Evolutionary conservation across 1,140 invertebrate genomes (phyloP).

Genomic region (Dryas iulia): DNA sequence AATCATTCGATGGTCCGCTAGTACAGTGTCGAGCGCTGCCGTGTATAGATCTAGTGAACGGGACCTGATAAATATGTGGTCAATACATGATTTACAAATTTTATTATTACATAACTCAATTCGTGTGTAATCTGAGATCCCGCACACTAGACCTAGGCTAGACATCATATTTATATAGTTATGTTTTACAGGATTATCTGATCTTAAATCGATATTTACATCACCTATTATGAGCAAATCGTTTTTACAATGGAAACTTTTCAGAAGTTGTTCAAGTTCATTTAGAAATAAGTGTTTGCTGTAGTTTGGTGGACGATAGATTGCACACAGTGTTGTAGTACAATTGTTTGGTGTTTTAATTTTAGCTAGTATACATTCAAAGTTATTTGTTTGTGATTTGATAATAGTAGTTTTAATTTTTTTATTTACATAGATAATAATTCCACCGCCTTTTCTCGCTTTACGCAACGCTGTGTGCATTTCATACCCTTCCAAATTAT

Average conservation of each 20-base stretch:
- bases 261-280: conserved; percentile 13
- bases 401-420: conserved; percentile 8
- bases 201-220: conserved; percentile 28
- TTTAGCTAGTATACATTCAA: conserved; percentile 14
- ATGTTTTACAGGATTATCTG: conserved; percentile 10
- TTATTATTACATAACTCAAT: conserved; percentile 15
- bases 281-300: conserved; percentile 22
- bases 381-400: conserved; percentile 27
- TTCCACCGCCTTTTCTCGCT: conserved; percentile 25
- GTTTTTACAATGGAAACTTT: background rate
- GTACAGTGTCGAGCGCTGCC: too few relatives aligned
- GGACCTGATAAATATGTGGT: conserved; percentile 22
- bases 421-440: too few relatives aligned
- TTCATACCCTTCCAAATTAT: too few relatives aligned
- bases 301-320: conserved; percentile 14
- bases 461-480: conserved; percentile 26
- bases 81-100: conserved; percentile 21
- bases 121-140: conserved; percentile 16
- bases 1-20: too few relatives aligned
- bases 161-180: conserved; percentile 18
- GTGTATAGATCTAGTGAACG: conserved; percentile 21
- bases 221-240: conserved; percentile 18
- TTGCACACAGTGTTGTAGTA: conserved; percentile 6
- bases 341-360: conserved; percentile 8
- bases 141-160: conserved; percentile 1